A percentile compares a stretch with the other conserved stretches of the same genome.
These are phyloP conservation scores for Drosophila barbarae DNA, from an alignment of 2,888 invertebrate species.

Conservation along the genomic window DNA sequence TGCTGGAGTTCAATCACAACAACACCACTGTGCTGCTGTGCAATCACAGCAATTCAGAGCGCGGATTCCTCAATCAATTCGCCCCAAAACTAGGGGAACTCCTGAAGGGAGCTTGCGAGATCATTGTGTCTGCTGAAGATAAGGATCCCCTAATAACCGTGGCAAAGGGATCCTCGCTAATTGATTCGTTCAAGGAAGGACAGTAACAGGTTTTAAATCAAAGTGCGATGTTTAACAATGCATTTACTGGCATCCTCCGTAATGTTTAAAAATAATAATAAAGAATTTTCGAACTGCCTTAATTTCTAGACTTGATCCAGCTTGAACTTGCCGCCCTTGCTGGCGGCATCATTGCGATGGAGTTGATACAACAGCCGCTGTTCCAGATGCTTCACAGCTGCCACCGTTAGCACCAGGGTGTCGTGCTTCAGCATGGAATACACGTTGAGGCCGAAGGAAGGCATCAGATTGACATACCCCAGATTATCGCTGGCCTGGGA, in stretches of 20 bases:
- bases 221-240: slow-evolving; percentile 29
- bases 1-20: slow-evolving; percentile 90
- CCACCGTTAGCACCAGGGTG: slow-evolving; percentile 91
- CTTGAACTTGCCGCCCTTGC: slow-evolving; percentile 81
- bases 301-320: slow-evolving; percentile 81
- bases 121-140: slow-evolving; percentile 87
- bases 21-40: slow-evolving; percentile 91
- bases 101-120: slow-evolving; percentile 80
- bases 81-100: slow-evolving; percentile 75
- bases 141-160: slow-evolving; percentile 87
- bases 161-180: slow-evolving; percentile 9
- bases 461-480: slow-evolving; percentile 95
- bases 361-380: slow-evolving; percentile 86
- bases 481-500: slow-evolving; percentile 88
- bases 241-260: slow-evolving; percentile 38
- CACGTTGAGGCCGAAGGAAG: slow-evolving; percentile 96
- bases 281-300: slow-evolving; percentile 27
- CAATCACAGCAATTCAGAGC: slow-evolving; percentile 96
- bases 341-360: slow-evolving; percentile 82
- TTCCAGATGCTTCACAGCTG: slow-evolving; percentile 92
- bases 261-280: slow-evolving; percentile 34
- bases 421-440: slow-evolving; percentile 98
- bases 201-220: neutral
- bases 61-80: slow-evolving; percentile 89
- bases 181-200: neutral